These are phyloP conservation scores for Metopia argyrocephala DNA, from an alignment of 2,888 invertebrate genomes.

Conservation along the genomic window DNA sequence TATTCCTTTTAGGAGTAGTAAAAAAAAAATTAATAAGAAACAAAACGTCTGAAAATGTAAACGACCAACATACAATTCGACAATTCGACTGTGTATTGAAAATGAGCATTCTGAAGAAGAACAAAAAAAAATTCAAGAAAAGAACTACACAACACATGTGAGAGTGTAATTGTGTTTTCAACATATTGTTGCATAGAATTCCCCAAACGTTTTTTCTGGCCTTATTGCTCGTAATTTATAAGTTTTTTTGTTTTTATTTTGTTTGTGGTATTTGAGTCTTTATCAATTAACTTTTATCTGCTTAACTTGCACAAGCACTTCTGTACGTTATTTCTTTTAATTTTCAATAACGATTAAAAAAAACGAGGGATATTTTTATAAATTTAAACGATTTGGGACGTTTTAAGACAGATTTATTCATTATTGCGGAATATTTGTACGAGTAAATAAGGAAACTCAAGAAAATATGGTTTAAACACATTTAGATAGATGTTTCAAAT, in stretches of 20 bases:
- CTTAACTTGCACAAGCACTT: conserved; percentile 64
- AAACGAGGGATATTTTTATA: neutral
- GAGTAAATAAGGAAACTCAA: too few species aligned
- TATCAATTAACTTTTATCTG: conserved; percentile 61
- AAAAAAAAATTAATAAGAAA: conserved; percentile 13
- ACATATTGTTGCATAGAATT: neutral
- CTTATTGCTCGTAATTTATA: neutral
- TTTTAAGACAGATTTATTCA: too few species aligned
- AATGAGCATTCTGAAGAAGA: neutral
- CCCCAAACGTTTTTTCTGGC: neutral
- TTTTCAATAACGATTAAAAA: neutral
- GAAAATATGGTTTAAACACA: too few species aligned
- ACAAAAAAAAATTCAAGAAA: neutral
- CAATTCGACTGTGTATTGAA: neutral
- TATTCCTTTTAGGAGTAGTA: neutral
- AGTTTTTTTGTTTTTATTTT: neutral
- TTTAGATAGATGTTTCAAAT: too few species aligned
- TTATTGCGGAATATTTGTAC: too few species aligned
- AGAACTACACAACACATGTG: neutral
- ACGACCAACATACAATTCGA: conserved; percentile 1
- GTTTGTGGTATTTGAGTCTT: conserved; percentile 3
- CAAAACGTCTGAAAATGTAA: neutral
- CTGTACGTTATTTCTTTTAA: conserved; percentile 45
- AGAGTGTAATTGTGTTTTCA: neutral
- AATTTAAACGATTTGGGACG: neutral